phyloP scores from a whole-genome alignment of 2,113 vertebrate species.

The Phyllostomus discolor region DNA sequence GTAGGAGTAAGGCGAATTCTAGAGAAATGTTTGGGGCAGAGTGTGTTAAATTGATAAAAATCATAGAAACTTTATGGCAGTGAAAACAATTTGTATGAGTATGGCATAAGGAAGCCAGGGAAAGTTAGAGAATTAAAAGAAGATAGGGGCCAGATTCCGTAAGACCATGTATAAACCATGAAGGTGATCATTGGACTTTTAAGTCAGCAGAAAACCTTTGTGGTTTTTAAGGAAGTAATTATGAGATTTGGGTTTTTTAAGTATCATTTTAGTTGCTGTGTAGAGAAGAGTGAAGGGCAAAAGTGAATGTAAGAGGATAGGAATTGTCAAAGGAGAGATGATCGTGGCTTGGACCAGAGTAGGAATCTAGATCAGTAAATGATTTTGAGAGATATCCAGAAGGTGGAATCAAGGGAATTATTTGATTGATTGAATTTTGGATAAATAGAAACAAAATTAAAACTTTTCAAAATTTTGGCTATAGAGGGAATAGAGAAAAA shows the following conservation, averaged over 20 bases:
- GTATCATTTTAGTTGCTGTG: not conserved
- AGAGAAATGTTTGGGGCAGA: not conserved
- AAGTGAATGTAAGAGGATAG: not conserved
- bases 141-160: not conserved
- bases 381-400: not conserved
- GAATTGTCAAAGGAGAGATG: not conserved
- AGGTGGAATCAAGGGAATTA: not conserved
- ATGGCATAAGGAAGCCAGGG: not conserved
- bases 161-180: not conserved
- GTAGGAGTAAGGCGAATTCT: not conserved
- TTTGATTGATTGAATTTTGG: not conserved
- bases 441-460: not conserved
- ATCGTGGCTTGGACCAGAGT: not conserved
- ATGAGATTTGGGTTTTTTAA: not conserved
- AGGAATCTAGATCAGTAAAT: not conserved
- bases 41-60: not conserved
- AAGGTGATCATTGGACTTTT: not conserved
- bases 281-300: not conserved
- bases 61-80: not conserved
- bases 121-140: not conserved
- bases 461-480: not conserved
- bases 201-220: not conserved
- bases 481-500: not conserved
- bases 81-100: not conserved
- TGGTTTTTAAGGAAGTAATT: not conserved